Evolutionary conservation across 2,888 invertebrate genomes (phyloP).

Genomic region (Xylota sylvarum): DNA sequence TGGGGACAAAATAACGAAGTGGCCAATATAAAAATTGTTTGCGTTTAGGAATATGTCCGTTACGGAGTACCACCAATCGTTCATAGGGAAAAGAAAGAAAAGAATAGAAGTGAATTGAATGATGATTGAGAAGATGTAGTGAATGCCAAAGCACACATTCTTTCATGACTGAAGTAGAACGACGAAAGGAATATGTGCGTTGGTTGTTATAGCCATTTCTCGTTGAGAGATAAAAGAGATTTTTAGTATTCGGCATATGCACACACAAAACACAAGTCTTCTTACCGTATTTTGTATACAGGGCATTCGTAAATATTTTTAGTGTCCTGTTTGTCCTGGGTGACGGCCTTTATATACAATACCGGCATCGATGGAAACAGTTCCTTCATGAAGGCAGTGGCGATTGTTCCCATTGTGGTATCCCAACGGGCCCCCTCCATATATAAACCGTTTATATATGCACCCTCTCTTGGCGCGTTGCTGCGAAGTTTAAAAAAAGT

Average conservation of each 20-base stretch:
- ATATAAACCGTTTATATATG: constrained; percentile 94
- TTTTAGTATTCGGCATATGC: constrained; percentile 20
- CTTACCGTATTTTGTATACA: constrained; percentile 93
- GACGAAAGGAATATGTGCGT: constrained; percentile 31
- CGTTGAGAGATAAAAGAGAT: constrained; percentile 19
- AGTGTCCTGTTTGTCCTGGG: constrained; percentile 94
- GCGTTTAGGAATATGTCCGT: constrained; percentile 65
- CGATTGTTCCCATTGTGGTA: constrained; percentile 90
- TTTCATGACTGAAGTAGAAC: constrained; percentile 19
- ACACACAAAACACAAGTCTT: not conserved
- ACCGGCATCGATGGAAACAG: constrained; percentile 96
- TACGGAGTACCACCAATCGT: constrained; percentile 43
- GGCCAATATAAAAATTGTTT: constrained; percentile 63
- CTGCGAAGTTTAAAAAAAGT: constrained; percentile 82
- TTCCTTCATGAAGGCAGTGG: constrained; percentile 94
- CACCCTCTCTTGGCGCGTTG: constrained; percentile 94
- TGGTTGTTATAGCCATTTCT: constrained; percentile 21
- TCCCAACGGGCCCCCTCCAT: constrained; percentile 99
- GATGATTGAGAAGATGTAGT: constrained; percentile 49
- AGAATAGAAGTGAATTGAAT: constrained; percentile 52
- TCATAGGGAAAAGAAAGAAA: constrained; percentile 41
- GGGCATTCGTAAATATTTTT: constrained; percentile 96
- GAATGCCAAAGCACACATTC: constrained; percentile 62
- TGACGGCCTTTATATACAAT: constrained; percentile 93
- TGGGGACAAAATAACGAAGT: constrained; percentile 53